Base-by-base conservation (phyloP, 1,140 invertebrate genomes). In the Charaxes varanes region DNA sequence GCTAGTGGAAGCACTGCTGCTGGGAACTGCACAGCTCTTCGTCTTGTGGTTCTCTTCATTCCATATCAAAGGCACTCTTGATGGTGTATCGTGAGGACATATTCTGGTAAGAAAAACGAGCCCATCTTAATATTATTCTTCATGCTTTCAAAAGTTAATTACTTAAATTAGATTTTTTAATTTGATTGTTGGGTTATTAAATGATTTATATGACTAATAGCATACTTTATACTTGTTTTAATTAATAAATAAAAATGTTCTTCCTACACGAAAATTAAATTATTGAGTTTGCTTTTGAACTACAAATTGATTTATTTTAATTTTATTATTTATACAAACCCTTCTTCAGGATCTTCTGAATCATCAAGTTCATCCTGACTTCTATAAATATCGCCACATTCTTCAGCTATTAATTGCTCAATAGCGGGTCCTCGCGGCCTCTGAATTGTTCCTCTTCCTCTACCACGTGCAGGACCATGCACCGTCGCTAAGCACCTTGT, bases 21-120 rank as follows among this genome's bases (percentile, higher is more conserved):
- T 77, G 7, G 63, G 51, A 19, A 77, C 53, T 16, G 72, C 69
- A 51, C 68, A 70, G 28, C 60, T 72, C 47, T 78, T 72, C 30
- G 48, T 42, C 53, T 78, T 70, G 32, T 67, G 65, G 21, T 56
- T 67, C 27, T 67, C 80, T 55, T 82, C 78, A 55, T 69, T 84
- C 82, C 84, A 88, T 35, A 92, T 90, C 35, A 92, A 83, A 44
- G 91, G 91, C 52, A 92, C 86, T 57, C 90, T 82, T 26, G 90
- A 92, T 27, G 91, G 91, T 4, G 91, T 92, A 38, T 90, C 89
- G 56, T 91, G 90, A 7, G 84, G 84, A 67, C 86, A 88, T 51
- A 80, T 77, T 45, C 88, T 90, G 79, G 47, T 58, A 62, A 61
- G 27, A 58, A 23, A 52, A 24, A 2, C n/a, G n/a, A n/a, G n/a